phyloP scores from a whole-genome alignment of 2,113 vertebrate genomes.

The Crotophaga sulcirostris region DNA sequence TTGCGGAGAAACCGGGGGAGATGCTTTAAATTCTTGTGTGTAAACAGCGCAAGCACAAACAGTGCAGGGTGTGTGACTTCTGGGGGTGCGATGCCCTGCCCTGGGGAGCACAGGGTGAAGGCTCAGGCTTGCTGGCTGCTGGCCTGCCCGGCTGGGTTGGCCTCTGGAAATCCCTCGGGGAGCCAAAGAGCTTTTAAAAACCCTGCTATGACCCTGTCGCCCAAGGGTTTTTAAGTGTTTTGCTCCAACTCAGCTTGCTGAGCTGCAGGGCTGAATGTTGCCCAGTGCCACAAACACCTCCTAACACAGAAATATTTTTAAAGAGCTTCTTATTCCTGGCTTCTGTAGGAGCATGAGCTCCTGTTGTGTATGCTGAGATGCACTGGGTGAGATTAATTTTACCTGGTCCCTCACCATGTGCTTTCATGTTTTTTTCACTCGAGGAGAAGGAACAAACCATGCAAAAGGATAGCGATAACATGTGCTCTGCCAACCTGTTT shows the following conservation, averaged over 20 bases:
- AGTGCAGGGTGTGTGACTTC: not conserved
- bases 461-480: fast-evolving
- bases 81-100: not conserved
- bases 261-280: not conserved
- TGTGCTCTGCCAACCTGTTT: fast-evolving
- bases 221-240: not conserved
- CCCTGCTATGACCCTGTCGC: fast-evolving
- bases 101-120: fast-evolving
- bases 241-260: not conserved
- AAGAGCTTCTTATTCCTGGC: not conserved
- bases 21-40: slow-evolving; percentile 73
- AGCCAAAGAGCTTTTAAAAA: not conserved
- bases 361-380: fast-evolving
- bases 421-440: not conserved
- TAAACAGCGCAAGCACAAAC: slow-evolving; percentile 72
- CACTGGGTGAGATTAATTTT: fast-evolving
- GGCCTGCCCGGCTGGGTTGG: fast-evolving
- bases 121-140: fast-evolving
- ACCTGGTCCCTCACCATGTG: fast-evolving
- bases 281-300: not conserved
- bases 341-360: not conserved
- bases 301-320: fast-evolving
- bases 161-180: not conserved
- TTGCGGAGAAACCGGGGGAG: slow-evolving; percentile 74
- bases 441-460: not conserved